Evolutionary conservation across 2,797 vertebrate species (phyloP).

Genomic region (Hippocampus kuda): DNA sequence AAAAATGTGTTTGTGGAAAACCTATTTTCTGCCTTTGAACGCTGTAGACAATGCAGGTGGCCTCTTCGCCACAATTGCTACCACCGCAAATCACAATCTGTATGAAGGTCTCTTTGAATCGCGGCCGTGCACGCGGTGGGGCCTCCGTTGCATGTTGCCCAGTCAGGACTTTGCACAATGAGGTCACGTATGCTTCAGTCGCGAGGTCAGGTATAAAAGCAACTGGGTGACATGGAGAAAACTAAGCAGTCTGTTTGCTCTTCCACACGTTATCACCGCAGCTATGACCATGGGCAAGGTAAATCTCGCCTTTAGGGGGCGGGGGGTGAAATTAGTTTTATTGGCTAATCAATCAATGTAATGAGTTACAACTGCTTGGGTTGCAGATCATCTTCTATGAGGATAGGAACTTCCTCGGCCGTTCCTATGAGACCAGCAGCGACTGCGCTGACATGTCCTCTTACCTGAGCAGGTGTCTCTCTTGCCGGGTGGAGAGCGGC

Average conservation of each 20-base stretch:
- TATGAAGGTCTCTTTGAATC: slow-evolving; percentile 51
- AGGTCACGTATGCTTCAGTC: slow-evolving; percentile 40
- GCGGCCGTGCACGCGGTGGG: slow-evolving; percentile 26
- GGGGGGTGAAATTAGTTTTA: background rate
- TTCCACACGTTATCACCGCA: slow-evolving; percentile 25
- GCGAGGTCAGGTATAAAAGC: slow-evolving; percentile 62
- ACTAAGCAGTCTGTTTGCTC: slow-evolving; percentile 37
- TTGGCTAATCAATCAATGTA: background rate
- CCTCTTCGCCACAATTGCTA: slow-evolving; percentile 56
- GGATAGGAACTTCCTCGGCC: slow-evolving; percentile 67
- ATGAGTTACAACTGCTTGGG: background rate
- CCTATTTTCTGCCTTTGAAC: slow-evolving; percentile 32
- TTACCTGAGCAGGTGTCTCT: slow-evolving; percentile 64
- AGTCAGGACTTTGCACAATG: slow-evolving; percentile 68
- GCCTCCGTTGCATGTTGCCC: slow-evolving; percentile 56
- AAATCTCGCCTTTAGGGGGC: background rate
- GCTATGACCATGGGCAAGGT: slow-evolving; percentile 65
- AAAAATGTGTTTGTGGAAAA: slow-evolving; percentile 33
- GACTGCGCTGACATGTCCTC: slow-evolving; percentile 61
- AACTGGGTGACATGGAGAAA: slow-evolving; percentile 24
- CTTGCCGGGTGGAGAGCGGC: slow-evolving; percentile 60
- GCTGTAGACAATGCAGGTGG: slow-evolving; percentile 38
- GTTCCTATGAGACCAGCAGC: slow-evolving; percentile 59
- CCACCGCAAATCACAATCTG: slow-evolving; percentile 46
- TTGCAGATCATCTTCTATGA: slow-evolving; percentile 70